Base-by-base conservation (phyloP, 2,888 invertebrate species). In the Pemphredon lugubris region DNA sequence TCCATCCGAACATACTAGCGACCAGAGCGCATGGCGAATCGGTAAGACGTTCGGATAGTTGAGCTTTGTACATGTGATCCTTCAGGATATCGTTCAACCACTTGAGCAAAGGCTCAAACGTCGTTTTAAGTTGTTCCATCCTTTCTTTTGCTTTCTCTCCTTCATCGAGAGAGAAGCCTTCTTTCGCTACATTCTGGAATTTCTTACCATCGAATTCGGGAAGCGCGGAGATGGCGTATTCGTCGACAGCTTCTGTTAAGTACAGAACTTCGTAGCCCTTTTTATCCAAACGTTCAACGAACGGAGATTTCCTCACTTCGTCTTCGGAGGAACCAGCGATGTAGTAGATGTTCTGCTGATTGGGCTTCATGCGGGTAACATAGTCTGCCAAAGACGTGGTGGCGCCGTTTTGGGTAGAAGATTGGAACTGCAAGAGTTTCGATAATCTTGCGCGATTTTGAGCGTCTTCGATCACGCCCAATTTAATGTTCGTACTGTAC, bases 121-220 rank as follows among this genome's bases (percentile, higher is more conserved):
- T 93, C 78, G 92, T 92, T 89, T 95, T 95, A 69, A 96, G 88
- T 61, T 93, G 93, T 88, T 97, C 97, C 84, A 94, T 91, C 78
- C 93, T 93, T 88, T 95, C 95, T 90, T 96, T 95, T 73, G 85
- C 81, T 13, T 85, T 85, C 0, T 82, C 81, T 90, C 93, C 92
- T 85, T 97, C 96, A 44, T 95, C 94, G 6, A 99, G 90, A 79
- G 94, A 93, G 88, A 99, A 95, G 30, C 98, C 98, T 92, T 99
- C 99, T 91, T 99, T 99, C 81, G 99, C 99, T 57, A 98, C 97
- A 90, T 99, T 99, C 91, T 98, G 98, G 96, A 99, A 99, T 91
- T 98, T 99, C 92, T 98, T 97, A 58, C 98, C 97, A 86, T 99
- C 99, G 91, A 96, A 99, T 91, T 99, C 99, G 1, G 99, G 98